These are phyloP conservation scores for Apomyelois bistriatella DNA, from an alignment of 2,888 invertebrate genomes.

Conservation along the genomic window DNA sequence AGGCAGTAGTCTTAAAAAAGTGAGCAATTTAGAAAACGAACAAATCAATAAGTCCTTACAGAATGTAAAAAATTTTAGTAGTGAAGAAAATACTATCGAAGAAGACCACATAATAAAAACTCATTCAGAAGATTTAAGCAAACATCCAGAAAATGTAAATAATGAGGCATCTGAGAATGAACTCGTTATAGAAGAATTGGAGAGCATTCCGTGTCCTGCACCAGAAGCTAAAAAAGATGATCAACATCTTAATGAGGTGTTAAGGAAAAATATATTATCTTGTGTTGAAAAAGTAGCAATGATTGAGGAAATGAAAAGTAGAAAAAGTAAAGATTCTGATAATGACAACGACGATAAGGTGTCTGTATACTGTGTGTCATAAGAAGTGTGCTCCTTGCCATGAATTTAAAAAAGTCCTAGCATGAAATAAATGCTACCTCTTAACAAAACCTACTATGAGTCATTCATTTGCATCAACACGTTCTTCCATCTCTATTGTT, in stretches of 20 bases:
- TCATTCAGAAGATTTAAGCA: conserved; percentile 14
- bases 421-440: conserved; percentile 42
- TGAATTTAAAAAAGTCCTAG: conserved; percentile 37
- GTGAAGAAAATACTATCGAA: conserved; percentile 32
- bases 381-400: conserved; percentile 52
- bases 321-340: conserved; percentile 39
- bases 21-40: conserved; percentile 70
- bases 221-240: conserved; percentile 44
- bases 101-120: conserved; percentile 26
- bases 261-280: conserved; percentile 65
- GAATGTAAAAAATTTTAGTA: conserved; percentile 40
- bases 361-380: conserved; percentile 58
- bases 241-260: conserved; percentile 53
- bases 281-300: conserved; percentile 69
- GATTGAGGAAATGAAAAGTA: conserved; percentile 67
- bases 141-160: conserved; percentile 19
- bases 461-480: background rate
- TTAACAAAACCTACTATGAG: conserved; percentile 10
- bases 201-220: conserved; percentile 31
- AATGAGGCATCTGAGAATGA: conserved; percentile 23
- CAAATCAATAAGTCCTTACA: conserved; percentile 64
- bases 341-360: conserved; percentile 55
- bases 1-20: conserved; percentile 58
- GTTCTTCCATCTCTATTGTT: background rate
- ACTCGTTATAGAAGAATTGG: conserved; percentile 43